These are phyloP conservation scores for Spheniscus humboldti DNA, from an alignment of 2,797 vertebrate species.

Conservation along the genomic window DNA sequence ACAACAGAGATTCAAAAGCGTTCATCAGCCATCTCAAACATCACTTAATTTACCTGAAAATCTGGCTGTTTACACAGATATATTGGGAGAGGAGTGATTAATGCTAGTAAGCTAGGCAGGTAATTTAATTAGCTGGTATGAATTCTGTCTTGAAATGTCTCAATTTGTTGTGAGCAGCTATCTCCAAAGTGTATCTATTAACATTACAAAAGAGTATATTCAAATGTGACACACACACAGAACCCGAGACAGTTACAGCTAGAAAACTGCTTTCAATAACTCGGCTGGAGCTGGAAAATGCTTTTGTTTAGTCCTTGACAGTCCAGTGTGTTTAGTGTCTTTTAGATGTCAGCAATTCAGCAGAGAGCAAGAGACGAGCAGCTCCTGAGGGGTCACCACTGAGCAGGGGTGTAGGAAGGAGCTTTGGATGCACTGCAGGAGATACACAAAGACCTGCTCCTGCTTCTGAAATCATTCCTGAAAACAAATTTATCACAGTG, in stretches of 20 bases:
- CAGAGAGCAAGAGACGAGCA: neutral
- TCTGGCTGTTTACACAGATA: slow-evolving; percentile 21
- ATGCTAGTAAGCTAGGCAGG: neutral
- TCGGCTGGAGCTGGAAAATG: neutral
- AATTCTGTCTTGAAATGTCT: slow-evolving; percentile 37
- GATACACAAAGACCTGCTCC: neutral
- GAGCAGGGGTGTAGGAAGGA: neutral
- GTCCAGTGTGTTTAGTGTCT: neutral
- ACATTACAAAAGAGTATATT: neutral
- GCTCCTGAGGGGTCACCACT: neutral
- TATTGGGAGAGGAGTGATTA: slow-evolving; percentile 13
- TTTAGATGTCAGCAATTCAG: neutral
- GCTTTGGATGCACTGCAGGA: neutral
- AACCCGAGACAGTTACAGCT: neutral
- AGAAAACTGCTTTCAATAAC: neutral
- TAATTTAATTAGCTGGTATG: slow-evolving; percentile 57
- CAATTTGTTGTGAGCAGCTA: slow-evolving; percentile 17
- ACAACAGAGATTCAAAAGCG: neutral
- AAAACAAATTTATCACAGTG: neutral
- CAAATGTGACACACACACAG: neutral
- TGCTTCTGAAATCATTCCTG: neutral
- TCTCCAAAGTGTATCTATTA: neutral
- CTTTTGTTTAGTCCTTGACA: neutral
- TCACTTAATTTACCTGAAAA: neutral
- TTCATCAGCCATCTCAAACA: neutral